Conservation (phyloP, 2,888 invertebrate species). For the Pristionchus fissidentatus region DNA sequence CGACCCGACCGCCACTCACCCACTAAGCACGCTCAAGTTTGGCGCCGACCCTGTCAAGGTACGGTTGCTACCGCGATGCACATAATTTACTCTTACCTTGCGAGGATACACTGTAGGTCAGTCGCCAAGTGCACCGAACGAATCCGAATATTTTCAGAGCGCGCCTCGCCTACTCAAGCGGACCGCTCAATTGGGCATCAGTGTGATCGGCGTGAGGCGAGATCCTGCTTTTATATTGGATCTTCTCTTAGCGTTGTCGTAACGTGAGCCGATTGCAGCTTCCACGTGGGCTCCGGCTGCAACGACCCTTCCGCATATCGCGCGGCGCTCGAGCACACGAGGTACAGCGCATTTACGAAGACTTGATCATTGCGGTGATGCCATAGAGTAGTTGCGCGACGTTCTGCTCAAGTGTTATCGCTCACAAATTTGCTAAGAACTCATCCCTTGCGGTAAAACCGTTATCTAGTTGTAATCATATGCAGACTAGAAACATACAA, state of each 20-base stretch:
- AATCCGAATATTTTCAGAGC: conserved; percentile 46
- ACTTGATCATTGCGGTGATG: too few species aligned
- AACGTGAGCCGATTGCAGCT: too few species aligned
- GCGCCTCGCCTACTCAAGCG: conserved; percentile 64
- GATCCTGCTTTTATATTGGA: conserved; percentile 7
- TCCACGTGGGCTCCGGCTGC: conserved; percentile 77
- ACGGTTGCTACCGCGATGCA: background rate
- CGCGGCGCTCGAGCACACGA: conserved; percentile 85
- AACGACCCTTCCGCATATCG: conserved; percentile 83
- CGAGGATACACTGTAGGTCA: background rate
- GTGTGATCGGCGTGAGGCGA: conserved; percentile 77
- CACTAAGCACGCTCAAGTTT: conserved; percentile 77
- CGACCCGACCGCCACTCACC: conserved; percentile 90
- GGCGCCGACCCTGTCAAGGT: conserved; percentile 74
- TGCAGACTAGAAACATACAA: too few species aligned
- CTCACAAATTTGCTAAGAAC: too few species aligned
- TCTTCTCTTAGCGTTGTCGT: too few species aligned
- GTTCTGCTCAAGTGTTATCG: too few species aligned
- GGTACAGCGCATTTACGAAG: too few species aligned
- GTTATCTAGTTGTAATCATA: too few species aligned
- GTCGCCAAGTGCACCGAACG: too few species aligned
- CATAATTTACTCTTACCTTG: too few species aligned
- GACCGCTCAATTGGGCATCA: conserved; percentile 66
- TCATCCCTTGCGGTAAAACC: too few species aligned
- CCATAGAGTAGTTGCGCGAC: too few species aligned